Evolutionary conservation across 2,113 vertebrate genomes (phyloP), one percentile per base, ranked within the genome.

Genomic region (Cavia porcellus): DNA sequence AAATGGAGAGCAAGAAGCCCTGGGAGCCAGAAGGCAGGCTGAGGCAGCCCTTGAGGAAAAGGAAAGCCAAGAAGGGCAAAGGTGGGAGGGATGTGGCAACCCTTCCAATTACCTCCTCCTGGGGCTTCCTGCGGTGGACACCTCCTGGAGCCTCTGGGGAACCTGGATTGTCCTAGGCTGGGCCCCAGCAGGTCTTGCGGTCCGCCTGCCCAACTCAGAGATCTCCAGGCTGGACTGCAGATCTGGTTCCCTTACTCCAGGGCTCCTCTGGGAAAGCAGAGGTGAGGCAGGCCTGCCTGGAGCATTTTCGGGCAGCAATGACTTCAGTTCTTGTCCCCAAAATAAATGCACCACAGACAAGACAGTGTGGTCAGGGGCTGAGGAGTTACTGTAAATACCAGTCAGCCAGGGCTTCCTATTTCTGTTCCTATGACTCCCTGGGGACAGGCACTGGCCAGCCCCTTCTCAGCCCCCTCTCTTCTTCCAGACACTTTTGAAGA

Each of bases 251-350:
- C 90, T 96, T 17, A 38, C 64, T 50, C 89, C 86, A 86, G 80
- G 17, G 90, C 90, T 97, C 10, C 89, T 91, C 62, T 25, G 82
- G 96, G 97, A 98, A 89, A 64, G 97, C 90, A 96, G 92, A 79
- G 15, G 95, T 24, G 52, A 97, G 96, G 95, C 19, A 57, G 97
- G 92, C 30, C 70, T 42, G 61, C 93, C 95, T 75, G 1, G 95
- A 96, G 84, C 35, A 94, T 93, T 98, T 98, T 89, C 55, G 79
- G 96, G 95, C 96, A 98, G 96, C 95, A 97, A 57, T 98, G 98
- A 96, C 97, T 97, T 97, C 97, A 98, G 95, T 59, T 86, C 81
- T 94, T 66, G 64, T 96, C 97, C 96, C 92, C 72, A 97, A 98
- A 98, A 98, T 98, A 98, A 98, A 95, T 96, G 94, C 0, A 1